Evolutionary conservation across 2,113 vertebrate species (phyloP), one percentile per base, ranked within the genome.

Genomic region (Lates calcarifer): DNA sequence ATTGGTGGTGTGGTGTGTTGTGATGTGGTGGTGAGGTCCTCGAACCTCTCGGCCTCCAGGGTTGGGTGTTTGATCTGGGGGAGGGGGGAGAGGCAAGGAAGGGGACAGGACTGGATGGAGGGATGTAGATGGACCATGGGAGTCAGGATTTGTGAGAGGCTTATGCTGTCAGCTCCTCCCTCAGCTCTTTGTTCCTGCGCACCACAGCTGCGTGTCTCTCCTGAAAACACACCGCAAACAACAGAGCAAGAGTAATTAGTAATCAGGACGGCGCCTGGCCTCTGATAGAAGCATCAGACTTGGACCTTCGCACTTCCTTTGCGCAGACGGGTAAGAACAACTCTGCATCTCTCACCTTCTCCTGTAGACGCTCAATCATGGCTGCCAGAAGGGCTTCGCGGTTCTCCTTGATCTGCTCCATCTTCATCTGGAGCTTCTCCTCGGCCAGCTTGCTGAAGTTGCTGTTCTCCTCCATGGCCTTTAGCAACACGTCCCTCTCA

Each of bases 371-470:
- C 77, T 97, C 97, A 80, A 98, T 43, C 96, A 98, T 97, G 84
- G 98, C 98, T 0, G 97, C 97, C 85, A 99, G 89, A 35, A 97
- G 93, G 10, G 98, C 98, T 41, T 98, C 96, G 0, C 98, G 95
- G 91, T 99, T 99, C 91, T 99, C 98, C 91, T 97, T 97, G 91
- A 97, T 99, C 92, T 97, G 97, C 20, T 98, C 98, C 97, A 99
- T 99, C 93, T 96, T 99, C 90, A 96, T 93, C 1, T 95, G 96
- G 86, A 99, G 96, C 88, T 96, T 97, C 89, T 98, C 97, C 80
- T 99, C 98, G 1, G 98, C 98, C 96, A 96, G 96, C 90, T 96
- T 98, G 95, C 97, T 99, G 93, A 99, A 99, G 90, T 98, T 99
- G 93, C 97, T 98, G 95, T 99, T 99, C 91, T 99, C 98, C 80